Percentiles rank a stretch among this genome's conserved stretches.
These are phyloP conservation scores for Orthonyx spaldingii DNA, from an alignment of 2,113 vertebrate species.

Conservation along the genomic window DNA sequence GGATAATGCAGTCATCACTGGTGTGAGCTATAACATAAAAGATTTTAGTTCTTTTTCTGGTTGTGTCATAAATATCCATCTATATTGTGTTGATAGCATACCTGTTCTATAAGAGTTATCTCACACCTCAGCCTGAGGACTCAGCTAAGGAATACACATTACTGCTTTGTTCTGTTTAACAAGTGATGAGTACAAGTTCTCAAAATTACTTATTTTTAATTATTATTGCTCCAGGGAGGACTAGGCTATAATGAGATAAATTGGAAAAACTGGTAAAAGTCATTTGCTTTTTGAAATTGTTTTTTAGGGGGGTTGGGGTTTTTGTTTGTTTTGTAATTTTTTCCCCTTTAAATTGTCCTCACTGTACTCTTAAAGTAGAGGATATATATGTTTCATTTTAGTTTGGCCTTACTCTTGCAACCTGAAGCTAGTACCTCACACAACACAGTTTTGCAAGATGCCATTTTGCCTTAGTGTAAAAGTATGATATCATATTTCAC, in stretches of 20 bases:
- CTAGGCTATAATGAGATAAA: slow-evolving; percentile 19
- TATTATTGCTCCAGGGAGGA: not conserved
- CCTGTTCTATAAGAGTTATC: not conserved
- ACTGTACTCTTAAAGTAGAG: not conserved
- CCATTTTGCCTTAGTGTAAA: not conserved
- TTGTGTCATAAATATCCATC: not conserved
- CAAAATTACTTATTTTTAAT: not conserved
- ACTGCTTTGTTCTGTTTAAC: not conserved
- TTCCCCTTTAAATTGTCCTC: not conserved
- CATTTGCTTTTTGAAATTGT: not conserved
- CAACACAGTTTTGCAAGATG: not conserved
- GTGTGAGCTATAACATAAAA: not conserved
- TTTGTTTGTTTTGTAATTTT: not conserved
- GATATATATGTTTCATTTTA: slow-evolving; percentile 15
- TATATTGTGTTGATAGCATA: not conserved
- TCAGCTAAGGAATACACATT: not conserved
- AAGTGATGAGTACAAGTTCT: slow-evolving; percentile 20
- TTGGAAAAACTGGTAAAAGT: not conserved
- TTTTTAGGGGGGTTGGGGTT: not conserved
- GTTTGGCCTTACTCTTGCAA: not conserved
- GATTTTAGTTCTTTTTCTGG: not conserved
- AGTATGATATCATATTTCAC: not conserved
- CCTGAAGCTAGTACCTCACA: not conserved
- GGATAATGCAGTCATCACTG: not conserved
- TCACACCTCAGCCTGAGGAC: not conserved